phyloP scores from a whole-genome alignment of 2,888 invertebrate genomes.

The Dasysyrphus tricinctus region DNA sequence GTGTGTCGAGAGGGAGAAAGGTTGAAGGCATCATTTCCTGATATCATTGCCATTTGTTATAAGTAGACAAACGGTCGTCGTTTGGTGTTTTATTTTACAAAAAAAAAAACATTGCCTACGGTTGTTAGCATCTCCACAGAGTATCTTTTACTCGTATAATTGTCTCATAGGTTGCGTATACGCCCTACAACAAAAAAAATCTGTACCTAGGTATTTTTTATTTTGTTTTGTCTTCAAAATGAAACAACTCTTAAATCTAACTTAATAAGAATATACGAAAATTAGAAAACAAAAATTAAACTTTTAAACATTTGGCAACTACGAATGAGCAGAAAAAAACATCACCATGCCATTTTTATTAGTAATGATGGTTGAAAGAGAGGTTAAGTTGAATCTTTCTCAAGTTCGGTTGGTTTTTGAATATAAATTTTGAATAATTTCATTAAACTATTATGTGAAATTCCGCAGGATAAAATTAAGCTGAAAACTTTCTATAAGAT shows the following conservation, averaged over 20 bases:
- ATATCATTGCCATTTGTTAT: conserved; percentile 50
- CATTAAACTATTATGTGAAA: neutral
- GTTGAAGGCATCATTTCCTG: conserved; percentile 71
- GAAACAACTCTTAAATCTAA: conserved; percentile 50
- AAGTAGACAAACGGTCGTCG: conserved; percentile 48
- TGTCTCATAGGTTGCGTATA: conserved; percentile 42
- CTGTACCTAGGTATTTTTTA: neutral
- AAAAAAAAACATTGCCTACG: conserved; percentile 34
- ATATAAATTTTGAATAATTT: neutral
- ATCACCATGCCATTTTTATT: conserved; percentile 65
- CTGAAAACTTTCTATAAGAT: too few relatives aligned
- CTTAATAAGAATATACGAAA: conserved; percentile 12
- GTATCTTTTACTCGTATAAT: conserved; percentile 39
- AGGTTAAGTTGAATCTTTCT: neutral
- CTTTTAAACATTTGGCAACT: conserved; percentile 59
- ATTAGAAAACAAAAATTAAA: neutral
- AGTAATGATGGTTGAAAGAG: conserved; percentile 25
- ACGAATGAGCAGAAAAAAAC: conserved; percentile 56
- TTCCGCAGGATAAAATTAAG: neutral
- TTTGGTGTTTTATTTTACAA: conserved; percentile 20
- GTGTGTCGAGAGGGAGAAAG: neutral
- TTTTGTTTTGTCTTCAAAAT: conserved; percentile 10
- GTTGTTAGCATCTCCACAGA: conserved; percentile 47
- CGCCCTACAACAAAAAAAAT: conserved; percentile 15
- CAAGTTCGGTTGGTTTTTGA: conserved; percentile 24